Evolutionary conservation across 1,140 invertebrate genomes (phyloP), one percentile per base, ranked within the genome.

Genomic region (Ephestia elutella): DNA sequence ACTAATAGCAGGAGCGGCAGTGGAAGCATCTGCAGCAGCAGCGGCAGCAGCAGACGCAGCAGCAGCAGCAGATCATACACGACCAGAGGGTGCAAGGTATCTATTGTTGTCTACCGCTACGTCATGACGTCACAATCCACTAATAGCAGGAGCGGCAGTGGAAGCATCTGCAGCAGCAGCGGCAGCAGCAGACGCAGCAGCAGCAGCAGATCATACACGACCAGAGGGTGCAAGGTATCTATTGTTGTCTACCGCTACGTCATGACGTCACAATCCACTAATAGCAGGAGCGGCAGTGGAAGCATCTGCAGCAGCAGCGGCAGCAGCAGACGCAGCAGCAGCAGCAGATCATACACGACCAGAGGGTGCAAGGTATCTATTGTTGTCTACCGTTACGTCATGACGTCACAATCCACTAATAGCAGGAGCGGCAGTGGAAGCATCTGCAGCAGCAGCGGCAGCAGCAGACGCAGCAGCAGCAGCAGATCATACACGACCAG

Each of bases 391-490:
- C 2, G 28, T 15, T 15, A 54, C 17, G 32, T 38, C 8, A 7
- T 11, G 5, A 38, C 8, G 25, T 28, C 25, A 28, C 25, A 28
- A 8, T 28, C 8, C 8, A 88, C 83, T 11, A 92, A 90, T 49
- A 96, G 85, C 94, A 96, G 73, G 95, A 96, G 86, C 89, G 94
- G n/a, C 92, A 95, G 66, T 97, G 95, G 95, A 97, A 97, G 84
- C 94, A 95, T 75, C 91, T 93, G 60, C 90, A 95, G 18, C 94
- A 95, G 75, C 93, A 95, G 68, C 94, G 95, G 76, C 91, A 93
- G 17, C 95, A 96, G n/a, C n/a, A n/a, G n/a, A n/a, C n/a, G n/a
- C n/a, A n/a, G n/a, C n/a, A n/a, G n/a, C n/a, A n/a, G n/a, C n/a
- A n/a, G n/a, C n/a, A n/a, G n/a, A n/a, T n/a, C n/a, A n/a, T n/a